phyloP scores from a whole-genome alignment of 2,888 invertebrate genomes.

The Trachelus stipa region DNA sequence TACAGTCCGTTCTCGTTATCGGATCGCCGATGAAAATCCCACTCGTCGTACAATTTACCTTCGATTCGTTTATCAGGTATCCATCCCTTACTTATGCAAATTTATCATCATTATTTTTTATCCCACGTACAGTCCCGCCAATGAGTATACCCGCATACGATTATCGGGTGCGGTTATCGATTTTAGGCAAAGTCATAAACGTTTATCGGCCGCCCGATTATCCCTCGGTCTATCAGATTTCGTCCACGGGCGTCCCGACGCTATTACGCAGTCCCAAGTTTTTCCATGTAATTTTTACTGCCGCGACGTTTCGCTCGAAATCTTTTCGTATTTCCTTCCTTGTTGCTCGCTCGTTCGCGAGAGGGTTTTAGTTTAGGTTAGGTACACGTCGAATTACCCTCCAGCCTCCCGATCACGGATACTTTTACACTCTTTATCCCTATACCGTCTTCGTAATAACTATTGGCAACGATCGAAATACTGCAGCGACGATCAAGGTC shows the following conservation, averaged over 20 bases:
- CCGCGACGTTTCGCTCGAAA: slow-evolving; percentile 33
- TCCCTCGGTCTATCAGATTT: slow-evolving; percentile 18
- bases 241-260: slow-evolving; percentile 31
- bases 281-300: slow-evolving; percentile 48
- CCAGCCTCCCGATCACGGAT: background rate
- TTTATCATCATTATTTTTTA: background rate
- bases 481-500: background rate
- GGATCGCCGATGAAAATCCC: background rate
- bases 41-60: too few relatives aligned
- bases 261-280: slow-evolving; percentile 33
- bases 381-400: background rate
- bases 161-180: background rate
- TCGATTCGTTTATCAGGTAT: background rate
- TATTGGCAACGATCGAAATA: background rate
- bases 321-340: background rate
- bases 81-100: background rate
- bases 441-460: background rate
- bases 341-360: slow-evolving; percentile 20
- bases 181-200: slow-evolving; percentile 39
- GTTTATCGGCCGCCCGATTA: slow-evolving; percentile 40
- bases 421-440: background rate
- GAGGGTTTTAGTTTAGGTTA: background rate
- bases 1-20: background rate
- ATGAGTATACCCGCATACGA: background rate
- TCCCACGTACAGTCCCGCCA: background rate